Evolutionary conservation across 2,888 invertebrate species (phyloP).

Genomic region (Catocala fraxini): DNA sequence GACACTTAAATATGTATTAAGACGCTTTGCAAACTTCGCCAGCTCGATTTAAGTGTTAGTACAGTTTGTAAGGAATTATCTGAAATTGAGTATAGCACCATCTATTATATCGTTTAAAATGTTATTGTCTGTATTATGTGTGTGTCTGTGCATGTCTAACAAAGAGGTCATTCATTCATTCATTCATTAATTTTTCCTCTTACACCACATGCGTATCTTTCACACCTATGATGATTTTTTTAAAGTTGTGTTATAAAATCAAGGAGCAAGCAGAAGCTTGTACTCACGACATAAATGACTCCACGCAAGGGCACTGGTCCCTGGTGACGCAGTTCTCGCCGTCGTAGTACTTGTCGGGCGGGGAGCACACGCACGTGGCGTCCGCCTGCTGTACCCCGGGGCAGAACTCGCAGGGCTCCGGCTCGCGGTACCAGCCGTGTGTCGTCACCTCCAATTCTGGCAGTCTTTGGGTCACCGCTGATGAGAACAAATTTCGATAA

Average conservation of each 20-base stretch:
- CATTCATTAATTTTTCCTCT: too few relatives aligned
- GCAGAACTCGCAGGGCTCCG: conserved; percentile 79
- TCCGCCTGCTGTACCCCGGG: conserved; percentile 75
- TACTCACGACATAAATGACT: conserved; percentile 88
- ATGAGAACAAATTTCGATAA: background rate
- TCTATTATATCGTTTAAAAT: too few relatives aligned
- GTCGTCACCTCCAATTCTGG: conserved; percentile 22
- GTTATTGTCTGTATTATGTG: too few relatives aligned
- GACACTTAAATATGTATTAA: too few relatives aligned
- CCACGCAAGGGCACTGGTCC: conserved; percentile 93
- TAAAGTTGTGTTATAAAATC: background rate
- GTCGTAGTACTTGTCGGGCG: conserved; percentile 89
- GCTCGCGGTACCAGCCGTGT: conserved; percentile 9
- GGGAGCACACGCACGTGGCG: conserved; percentile 80
- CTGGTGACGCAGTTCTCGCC: conserved; percentile 91
- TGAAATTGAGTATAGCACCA: too few relatives aligned
- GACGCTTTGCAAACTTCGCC: too few relatives aligned
- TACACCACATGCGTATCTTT: too few relatives aligned
- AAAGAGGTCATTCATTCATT: too few relatives aligned
- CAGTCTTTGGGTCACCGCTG: background rate
- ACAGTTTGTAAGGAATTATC: too few relatives aligned
- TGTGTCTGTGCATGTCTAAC: too few relatives aligned
- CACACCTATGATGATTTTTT: too few relatives aligned
- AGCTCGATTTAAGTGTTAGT: too few relatives aligned
- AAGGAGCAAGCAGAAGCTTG: background rate